phyloP scores from a whole-genome alignment of 2,113 vertebrate genomes.

The Neomonachus schauinslandi region DNA sequence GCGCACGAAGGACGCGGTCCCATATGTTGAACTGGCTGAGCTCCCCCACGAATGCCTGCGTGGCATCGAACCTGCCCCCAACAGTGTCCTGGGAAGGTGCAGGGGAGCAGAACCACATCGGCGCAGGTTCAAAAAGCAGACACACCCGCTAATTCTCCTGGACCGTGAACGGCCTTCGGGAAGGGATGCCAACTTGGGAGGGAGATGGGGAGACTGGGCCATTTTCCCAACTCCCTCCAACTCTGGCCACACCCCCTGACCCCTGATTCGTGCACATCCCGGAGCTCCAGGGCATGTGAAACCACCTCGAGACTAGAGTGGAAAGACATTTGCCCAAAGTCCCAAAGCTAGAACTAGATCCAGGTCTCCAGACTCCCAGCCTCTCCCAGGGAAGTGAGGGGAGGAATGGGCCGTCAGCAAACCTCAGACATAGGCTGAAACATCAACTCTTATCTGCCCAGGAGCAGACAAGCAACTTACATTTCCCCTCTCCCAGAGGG shows the following conservation, averaged over 20 bases:
- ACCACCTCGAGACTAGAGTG: not conserved
- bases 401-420: not conserved
- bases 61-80: slow-evolving; percentile 97
- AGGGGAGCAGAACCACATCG: slow-evolving; percentile 57
- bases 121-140: not conserved
- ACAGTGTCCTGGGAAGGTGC: slow-evolving; percentile 92
- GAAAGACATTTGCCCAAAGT: not conserved
- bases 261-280: not conserved
- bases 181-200: not conserved
- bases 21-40: slow-evolving; percentile 99
- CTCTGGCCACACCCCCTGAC: not conserved
- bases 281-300: not conserved
- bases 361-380: not conserved
- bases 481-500: rapidly evolving
- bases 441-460: rapidly evolving
- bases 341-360: not conserved
- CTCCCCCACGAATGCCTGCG: slow-evolving; percentile 98
- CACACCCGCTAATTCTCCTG: not conserved
- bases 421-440: not conserved
- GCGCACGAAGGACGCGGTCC: slow-evolving; percentile 95
- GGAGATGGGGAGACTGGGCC: rapidly evolving
- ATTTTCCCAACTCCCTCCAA: not conserved
- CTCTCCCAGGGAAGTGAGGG: not conserved
- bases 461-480: rapidly evolving
- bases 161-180: rapidly evolving